A percentile compares a stretch with the other conserved stretches of the same genome.
These are phyloP conservation scores for Coenonympha glycerion DNA, from an alignment of 2,888 invertebrate genomes.

Conservation along the genomic window DNA sequence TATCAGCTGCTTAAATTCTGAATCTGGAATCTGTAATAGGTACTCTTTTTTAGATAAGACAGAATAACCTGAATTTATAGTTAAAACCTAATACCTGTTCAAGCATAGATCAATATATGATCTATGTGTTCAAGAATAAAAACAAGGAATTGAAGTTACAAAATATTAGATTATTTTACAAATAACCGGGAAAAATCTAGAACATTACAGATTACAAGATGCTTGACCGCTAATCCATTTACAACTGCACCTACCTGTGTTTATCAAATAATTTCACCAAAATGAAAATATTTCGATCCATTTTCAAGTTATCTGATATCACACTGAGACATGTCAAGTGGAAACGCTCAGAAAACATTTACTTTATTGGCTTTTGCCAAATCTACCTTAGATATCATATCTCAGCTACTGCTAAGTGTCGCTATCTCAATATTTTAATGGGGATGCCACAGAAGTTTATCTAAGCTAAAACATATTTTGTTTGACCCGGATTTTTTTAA, in stretches of 20 bases:
- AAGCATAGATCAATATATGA: no score
- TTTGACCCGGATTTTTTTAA: no score
- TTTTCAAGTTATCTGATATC: slow-evolving; percentile 13
- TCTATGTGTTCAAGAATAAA: no score
- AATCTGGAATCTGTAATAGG: no score
- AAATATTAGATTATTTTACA: neutral
- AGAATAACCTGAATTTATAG: no score
- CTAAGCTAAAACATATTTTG: neutral
- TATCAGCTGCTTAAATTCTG: no score
- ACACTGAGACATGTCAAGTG: slow-evolving; percentile 26
- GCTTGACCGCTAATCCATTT: neutral
- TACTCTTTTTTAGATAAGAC: no score
- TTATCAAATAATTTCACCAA: slow-evolving; percentile 12
- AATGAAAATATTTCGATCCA: slow-evolving; percentile 14
- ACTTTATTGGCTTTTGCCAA: slow-evolving; percentile 24
- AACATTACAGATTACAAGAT: slow-evolving; percentile 8
- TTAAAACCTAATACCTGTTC: no score
- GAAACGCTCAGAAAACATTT: slow-evolving; percentile 16
- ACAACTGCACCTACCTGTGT: neutral
- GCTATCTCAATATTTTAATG: slow-evolving; percentile 4
- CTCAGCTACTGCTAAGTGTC: slow-evolving; percentile 20
- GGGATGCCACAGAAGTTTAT: neutral
- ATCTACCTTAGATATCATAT: slow-evolving; percentile 26
- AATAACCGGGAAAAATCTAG: neutral
- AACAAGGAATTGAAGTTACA: no score